phyloP scores from a whole-genome alignment of 2,797 vertebrate species.

The Pipistrellus pygmaeus region DNA sequence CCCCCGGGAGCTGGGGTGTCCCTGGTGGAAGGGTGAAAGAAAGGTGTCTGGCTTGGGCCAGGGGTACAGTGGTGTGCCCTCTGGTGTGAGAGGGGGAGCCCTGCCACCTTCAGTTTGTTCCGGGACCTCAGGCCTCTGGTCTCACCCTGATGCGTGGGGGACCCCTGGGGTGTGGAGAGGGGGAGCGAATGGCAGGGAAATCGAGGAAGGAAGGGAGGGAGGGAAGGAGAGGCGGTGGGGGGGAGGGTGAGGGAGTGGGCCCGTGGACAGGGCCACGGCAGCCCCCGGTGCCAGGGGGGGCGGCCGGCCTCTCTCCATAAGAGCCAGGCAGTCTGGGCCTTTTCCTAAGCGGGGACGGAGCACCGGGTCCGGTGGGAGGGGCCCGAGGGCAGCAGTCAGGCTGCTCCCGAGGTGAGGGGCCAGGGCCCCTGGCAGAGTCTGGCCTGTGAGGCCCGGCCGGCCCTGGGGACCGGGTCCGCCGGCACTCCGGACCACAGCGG shows the following conservation, averaged over 20 bases:
- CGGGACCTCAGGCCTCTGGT: background rate
- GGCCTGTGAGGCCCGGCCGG: background rate
- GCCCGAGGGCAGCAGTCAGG: accelerated
- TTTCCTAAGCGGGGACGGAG: background rate
- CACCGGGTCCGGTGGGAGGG: background rate
- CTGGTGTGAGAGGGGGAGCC: background rate
- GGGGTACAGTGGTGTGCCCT: background rate
- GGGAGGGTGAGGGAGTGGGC: background rate
- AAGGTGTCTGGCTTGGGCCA: background rate
- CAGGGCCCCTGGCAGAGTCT: background rate
- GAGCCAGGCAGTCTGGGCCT: background rate
- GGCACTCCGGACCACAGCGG: background rate
- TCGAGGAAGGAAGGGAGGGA: background rate
- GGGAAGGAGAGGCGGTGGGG: background rate
- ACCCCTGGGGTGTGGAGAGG: background rate
- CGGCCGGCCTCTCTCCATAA: background rate
- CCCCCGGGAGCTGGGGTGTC: background rate
- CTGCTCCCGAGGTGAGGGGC: background rate
- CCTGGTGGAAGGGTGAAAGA: background rate
- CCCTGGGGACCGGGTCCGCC: too few relatives aligned
- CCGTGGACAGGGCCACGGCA: background rate
- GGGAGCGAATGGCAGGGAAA: background rate
- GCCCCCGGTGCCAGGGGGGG: background rate
- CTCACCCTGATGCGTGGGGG: background rate
- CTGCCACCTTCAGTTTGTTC: too few relatives aligned